These are phyloP conservation scores for Lutraria lutraria DNA, from an alignment of 2,888 invertebrate species.

Conservation along the genomic window DNA sequence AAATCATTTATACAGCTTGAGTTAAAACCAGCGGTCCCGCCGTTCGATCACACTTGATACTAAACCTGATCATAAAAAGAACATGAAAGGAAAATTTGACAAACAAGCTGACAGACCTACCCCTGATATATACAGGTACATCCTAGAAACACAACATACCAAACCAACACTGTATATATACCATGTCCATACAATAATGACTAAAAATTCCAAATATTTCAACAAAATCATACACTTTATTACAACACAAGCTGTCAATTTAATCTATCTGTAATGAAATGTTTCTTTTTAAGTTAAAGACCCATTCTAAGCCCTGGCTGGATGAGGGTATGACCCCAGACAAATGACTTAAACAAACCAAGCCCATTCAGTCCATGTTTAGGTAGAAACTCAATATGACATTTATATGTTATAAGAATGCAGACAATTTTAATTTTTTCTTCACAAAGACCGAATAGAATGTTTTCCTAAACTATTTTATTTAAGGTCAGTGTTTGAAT, in stretches of 20 bases:
- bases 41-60: no score
- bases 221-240: not conserved
- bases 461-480: constrained; percentile 1
- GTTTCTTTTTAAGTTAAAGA: not conserved
- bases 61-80: no score
- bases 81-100: no score
- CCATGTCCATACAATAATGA: not conserved
- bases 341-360: not conserved
- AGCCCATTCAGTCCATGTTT: not conserved
- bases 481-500: not conserved
- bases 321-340: not conserved
- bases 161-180: not conserved
- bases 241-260: not conserved
- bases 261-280: not conserved
- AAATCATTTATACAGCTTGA: no score
- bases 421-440: constrained; percentile 16
- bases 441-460: not conserved
- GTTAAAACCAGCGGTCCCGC: no score
- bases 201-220: not conserved
- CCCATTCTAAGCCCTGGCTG: not conserved
- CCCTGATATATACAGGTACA: not conserved
- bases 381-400: not conserved
- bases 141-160: not conserved
- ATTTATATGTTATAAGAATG: constrained; percentile 1
- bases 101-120: not conserved